Percentiles rank a stretch among this genome's conserved stretches.
Evolutionary conservation across 2,113 vertebrate genomes (phyloP).

Genomic region (Phylloscopus whistleri): DNA sequence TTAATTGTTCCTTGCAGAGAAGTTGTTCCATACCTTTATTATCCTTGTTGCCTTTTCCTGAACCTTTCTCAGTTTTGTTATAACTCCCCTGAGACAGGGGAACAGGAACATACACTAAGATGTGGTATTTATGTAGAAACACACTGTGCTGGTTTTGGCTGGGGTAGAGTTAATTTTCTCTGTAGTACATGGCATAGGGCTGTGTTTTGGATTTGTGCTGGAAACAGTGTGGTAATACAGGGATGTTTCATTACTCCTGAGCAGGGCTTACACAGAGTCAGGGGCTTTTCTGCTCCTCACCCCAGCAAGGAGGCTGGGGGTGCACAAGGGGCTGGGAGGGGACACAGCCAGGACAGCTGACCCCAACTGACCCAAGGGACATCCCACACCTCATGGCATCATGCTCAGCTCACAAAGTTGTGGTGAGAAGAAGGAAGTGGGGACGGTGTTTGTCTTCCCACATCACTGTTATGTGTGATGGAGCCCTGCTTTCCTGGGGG

Average conservation of each 20-base stretch:
- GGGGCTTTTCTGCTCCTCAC: background rate
- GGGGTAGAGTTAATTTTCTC: background rate
- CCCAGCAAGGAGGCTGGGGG: accelerated
- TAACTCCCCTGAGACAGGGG: background rate
- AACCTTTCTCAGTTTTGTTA: background rate
- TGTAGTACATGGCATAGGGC: accelerated
- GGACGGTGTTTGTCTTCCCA: too few species aligned
- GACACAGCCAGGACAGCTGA: background rate
- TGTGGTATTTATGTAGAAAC: background rate
- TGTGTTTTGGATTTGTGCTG: background rate
- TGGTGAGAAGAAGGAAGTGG: too few species aligned
- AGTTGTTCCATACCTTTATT: background rate
- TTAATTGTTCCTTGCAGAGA: conserved; percentile 4
- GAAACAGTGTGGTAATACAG: background rate
- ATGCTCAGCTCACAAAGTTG: too few species aligned
- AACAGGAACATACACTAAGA: background rate
- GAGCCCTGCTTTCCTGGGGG: background rate
- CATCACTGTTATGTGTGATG: accelerated
- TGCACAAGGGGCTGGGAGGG: background rate
- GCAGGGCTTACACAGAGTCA: background rate
- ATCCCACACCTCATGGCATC: too few species aligned
- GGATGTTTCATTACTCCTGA: background rate
- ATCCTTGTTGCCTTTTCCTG: background rate
- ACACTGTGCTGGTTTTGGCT: background rate
- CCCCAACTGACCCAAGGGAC: too few species aligned